Conservation (phyloP, 2,113 vertebrate genomes). For the Brevimyrus niger region DNA sequence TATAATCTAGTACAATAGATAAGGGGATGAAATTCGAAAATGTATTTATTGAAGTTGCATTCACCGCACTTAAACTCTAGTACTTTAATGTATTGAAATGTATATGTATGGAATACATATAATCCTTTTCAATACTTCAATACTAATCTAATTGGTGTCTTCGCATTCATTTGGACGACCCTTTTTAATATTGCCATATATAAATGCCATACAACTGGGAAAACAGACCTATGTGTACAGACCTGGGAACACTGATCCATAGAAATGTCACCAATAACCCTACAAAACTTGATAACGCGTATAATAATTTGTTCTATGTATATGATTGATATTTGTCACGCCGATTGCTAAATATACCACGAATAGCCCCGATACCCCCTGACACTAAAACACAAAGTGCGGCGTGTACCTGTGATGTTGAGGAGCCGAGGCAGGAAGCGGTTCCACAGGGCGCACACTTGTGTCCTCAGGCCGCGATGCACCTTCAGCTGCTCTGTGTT, state of each 20-base stretch:
- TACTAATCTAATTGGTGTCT: background rate
- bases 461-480: slow-evolving; percentile 70
- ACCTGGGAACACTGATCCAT: background rate
- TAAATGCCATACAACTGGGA: background rate
- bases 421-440: slow-evolving; percentile 81
- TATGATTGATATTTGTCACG: background rate
- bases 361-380: background rate
- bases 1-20: background rate
- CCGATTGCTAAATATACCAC: background rate
- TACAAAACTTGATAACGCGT: background rate
- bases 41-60: background rate
- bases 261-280: background rate
- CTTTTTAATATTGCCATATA: background rate
- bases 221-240: background rate
- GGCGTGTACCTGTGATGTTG: slow-evolving; percentile 75
- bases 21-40: background rate
- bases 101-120: background rate
- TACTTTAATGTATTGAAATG: background rate
- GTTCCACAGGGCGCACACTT: slow-evolving; percentile 86
- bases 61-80: background rate
- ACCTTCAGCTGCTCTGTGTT: slow-evolving; percentile 66
- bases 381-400: background rate
- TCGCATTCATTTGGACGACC: background rate
- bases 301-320: background rate
- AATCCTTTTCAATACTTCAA: background rate